A percentile compares a stretch with the other conserved stretches of the same genome.
Evolutionary conservation across 2,113 vertebrate species (phyloP).

Genomic region (Peromyscus californicus): DNA sequence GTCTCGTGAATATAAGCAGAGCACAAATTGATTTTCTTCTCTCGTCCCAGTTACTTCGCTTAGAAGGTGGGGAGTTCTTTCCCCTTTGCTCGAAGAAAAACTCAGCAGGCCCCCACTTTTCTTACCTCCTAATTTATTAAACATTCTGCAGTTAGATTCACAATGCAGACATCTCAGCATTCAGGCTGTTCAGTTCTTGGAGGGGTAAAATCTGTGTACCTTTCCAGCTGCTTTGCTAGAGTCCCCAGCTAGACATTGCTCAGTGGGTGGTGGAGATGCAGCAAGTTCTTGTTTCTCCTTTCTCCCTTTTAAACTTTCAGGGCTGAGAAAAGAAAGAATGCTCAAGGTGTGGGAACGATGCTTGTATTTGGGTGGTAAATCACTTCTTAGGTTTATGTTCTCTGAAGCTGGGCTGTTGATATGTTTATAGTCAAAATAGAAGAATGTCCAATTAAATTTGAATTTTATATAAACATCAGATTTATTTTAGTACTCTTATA

Average conservation of each 20-base stretch:
- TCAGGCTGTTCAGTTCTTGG: not conserved
- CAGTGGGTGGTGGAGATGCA: not conserved
- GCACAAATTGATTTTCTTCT: not conserved
- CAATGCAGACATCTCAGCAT: not conserved
- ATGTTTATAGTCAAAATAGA: not conserved
- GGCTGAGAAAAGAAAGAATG: not conserved
- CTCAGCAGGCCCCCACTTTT: not conserved
- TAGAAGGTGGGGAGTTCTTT: not conserved
- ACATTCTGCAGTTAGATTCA: not conserved
- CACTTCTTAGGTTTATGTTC: not conserved
- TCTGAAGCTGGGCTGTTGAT: not conserved
- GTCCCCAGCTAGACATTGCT: not conserved
- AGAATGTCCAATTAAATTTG: not conserved
- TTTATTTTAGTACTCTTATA: not conserved
- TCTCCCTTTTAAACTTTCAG: not conserved
- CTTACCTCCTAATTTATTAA: constrained; percentile 5
- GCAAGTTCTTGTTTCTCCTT: not conserved
- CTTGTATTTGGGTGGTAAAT: not conserved
- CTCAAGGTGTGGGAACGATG: not conserved
- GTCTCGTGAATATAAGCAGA: not conserved
- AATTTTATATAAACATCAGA: not conserved
- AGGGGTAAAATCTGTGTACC: not conserved
- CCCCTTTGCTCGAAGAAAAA: not conserved
- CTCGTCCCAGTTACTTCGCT: not conserved
- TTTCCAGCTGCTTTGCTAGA: not conserved